Conservation (phyloP, 37 sponge, comb jelly and placozoan species). For the Spongia lamella region DNA sequence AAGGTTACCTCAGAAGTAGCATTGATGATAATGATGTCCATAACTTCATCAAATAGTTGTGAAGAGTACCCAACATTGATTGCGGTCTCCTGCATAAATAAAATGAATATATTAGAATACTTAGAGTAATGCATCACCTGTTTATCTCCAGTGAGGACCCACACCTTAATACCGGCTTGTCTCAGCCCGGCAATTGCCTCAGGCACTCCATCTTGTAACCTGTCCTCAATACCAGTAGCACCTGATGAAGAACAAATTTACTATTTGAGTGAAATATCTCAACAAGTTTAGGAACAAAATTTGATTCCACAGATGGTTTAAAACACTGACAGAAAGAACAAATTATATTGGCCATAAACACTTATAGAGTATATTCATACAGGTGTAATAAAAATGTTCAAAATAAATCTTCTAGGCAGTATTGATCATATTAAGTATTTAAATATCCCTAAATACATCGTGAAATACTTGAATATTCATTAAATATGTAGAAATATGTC, state of each 20-base stretch:
- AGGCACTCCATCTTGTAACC: constrained; percentile 66
- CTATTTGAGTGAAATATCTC: too few relatives aligned
- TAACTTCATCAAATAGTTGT: constrained; percentile 36
- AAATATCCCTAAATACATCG: too few relatives aligned
- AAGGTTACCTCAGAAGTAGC: constrained; percentile 42
- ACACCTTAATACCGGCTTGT: constrained; percentile 55
- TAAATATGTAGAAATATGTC: too few relatives aligned
- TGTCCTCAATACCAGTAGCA: constrained; percentile 84
- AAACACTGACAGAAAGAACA: too few relatives aligned
- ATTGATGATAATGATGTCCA: constrained; percentile 56
- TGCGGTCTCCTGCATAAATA: constrained; percentile 13
- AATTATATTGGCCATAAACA: too few relatives aligned
- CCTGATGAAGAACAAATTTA: constrained; percentile 9
- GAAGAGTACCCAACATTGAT: constrained; percentile 37
- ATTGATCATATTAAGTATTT: too few relatives aligned
- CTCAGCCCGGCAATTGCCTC: constrained; percentile 41
- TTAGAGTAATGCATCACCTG: constrained; percentile 8
- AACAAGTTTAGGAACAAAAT: too few relatives aligned
- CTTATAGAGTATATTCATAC: too few relatives aligned
- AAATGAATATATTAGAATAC: neutral
- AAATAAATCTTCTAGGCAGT: too few relatives aligned
- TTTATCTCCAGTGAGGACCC: constrained; percentile 75
- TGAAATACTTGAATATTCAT: too few relatives aligned
- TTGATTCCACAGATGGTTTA: too few relatives aligned
- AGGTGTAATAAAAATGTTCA: too few relatives aligned